These are phyloP conservation scores for Rissa tridactyla DNA, from an alignment of 2,113 vertebrate genomes.

Conservation along the genomic window DNA sequence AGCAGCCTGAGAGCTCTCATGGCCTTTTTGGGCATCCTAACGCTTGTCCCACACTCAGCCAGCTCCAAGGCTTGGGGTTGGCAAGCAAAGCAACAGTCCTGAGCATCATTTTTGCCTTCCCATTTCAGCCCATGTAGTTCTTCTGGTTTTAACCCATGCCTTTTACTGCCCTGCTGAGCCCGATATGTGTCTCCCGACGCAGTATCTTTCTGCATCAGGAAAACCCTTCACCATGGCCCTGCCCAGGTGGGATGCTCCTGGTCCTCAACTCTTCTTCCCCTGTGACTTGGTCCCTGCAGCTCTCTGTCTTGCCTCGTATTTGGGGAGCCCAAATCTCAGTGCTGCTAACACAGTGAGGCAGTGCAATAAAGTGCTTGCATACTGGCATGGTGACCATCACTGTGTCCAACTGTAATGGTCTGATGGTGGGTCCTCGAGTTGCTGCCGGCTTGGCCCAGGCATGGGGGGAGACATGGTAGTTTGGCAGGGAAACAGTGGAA, in stretches of 20 bases:
- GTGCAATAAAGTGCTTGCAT: neutral
- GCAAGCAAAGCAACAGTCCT: rapidly evolving
- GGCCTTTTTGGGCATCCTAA: neutral
- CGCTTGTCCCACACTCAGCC: neutral
- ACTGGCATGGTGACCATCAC: neutral
- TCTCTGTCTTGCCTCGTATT: neutral
- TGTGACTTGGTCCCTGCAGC: neutral
- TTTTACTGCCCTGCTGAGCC: neutral
- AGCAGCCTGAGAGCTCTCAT: neutral
- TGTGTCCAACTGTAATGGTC: rapidly evolving
- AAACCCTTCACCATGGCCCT: neutral
- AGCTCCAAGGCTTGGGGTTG: neutral
- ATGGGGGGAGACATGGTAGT: neutral
- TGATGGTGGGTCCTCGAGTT: rapidly evolving
- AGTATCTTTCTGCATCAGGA: neutral
- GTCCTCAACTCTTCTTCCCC: neutral
- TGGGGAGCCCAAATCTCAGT: neutral
- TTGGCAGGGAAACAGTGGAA: neutral
- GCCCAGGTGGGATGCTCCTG: neutral
- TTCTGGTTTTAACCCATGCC: neutral
- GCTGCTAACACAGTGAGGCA: neutral
- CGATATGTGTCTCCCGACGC: rapidly evolving
- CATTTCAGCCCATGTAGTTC: neutral
- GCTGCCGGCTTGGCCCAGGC: rapidly evolving
- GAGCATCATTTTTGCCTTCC: neutral